phyloP scores from a whole-genome alignment of 2,888 invertebrate species.

The Craniophora ligustri region DNA sequence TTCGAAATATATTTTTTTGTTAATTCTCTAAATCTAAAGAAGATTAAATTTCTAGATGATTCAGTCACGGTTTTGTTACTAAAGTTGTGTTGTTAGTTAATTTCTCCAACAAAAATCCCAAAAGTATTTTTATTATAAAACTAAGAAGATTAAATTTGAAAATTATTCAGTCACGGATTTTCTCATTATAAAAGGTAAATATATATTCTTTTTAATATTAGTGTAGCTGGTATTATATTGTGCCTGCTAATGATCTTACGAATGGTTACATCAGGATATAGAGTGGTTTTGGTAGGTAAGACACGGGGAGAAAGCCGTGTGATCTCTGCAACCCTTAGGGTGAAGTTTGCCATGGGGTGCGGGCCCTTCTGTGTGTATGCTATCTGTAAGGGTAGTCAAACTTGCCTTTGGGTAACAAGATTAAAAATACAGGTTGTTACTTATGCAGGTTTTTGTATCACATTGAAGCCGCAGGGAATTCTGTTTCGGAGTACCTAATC shows the following conservation, averaged over 20 bases:
- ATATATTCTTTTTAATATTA: too few species aligned
- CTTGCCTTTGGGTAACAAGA: slow-evolving; percentile 1
- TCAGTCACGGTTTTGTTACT: too few species aligned
- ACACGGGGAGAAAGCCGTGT: slow-evolving; percentile 5
- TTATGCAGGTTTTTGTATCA: background rate
- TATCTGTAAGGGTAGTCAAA: slow-evolving; percentile 6
- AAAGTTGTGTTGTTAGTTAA: too few species aligned
- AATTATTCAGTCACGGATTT: too few species aligned
- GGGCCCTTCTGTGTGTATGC: background rate
- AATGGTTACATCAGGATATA: background rate
- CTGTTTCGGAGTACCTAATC: background rate
- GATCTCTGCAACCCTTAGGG: slow-evolving; percentile 22
- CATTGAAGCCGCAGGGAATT: background rate
- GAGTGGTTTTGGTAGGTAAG: slow-evolving; percentile 10
- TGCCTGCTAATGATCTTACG: background rate
- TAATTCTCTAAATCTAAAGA: too few species aligned
- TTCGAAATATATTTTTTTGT: too few species aligned
- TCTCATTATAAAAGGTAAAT: too few species aligned
- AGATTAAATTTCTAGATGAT: too few species aligned
- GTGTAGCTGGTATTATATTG: too few species aligned
- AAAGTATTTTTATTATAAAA: too few species aligned
- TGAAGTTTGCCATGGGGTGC: slow-evolving; percentile 19
- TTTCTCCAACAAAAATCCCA: too few species aligned
- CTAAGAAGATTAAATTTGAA: too few species aligned
- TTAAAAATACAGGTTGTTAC: background rate